Evolutionary conservation across 2,888 invertebrate genomes (phyloP), one percentile per base, ranked within the genome.

Genomic region (Craniophora ligustri): DNA sequence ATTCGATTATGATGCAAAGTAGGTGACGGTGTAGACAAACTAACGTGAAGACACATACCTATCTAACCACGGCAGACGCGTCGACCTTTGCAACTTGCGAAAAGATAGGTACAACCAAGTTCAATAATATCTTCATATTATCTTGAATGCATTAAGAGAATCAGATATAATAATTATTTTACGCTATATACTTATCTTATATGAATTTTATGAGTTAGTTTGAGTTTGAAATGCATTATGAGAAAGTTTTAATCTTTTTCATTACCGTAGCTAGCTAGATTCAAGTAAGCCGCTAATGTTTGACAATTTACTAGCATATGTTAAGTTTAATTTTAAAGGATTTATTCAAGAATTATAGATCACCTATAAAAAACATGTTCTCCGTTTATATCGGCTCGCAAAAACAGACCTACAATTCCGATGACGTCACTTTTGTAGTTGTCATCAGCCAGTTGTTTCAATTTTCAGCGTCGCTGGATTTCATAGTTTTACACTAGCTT

Each of bases 1-100:
- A 91, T 86, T 93, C 91, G 87, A 92, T 92, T 93, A 92, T 93
- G 84, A 93, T 93, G 92, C 91, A 92, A 92, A 92, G 87, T 87
- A 90, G 88, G 78, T 82, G 82, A 79, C 78, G 76, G 74, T 63
- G 80, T 72, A 64, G 66, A 66, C 51, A 69, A 40, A 54, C 56
- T 55, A 44, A 40, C 47, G 31, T 59, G 38, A 40, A 46, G 48
- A 11, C 42, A 38, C 32, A 41, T 8, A 31, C 19, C 18, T 21
- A 34, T 3, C n/a, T n/a, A n/a, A n/a, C n/a, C n/a, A n/a, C n/a
- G n/a, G n/a, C n/a, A n/a, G 8, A 15, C 19, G 6, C 5, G n/a
- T 19, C 46, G 36, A 42, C 31, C 46, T 35, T 34, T 35, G 18
- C 7, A 7, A 26, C 32, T 21, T 13, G 23, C 8, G 13, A 36